Evolutionary conservation across 2,888 invertebrate species (phyloP).

Genomic region (Phaedon cochleariae): DNA sequence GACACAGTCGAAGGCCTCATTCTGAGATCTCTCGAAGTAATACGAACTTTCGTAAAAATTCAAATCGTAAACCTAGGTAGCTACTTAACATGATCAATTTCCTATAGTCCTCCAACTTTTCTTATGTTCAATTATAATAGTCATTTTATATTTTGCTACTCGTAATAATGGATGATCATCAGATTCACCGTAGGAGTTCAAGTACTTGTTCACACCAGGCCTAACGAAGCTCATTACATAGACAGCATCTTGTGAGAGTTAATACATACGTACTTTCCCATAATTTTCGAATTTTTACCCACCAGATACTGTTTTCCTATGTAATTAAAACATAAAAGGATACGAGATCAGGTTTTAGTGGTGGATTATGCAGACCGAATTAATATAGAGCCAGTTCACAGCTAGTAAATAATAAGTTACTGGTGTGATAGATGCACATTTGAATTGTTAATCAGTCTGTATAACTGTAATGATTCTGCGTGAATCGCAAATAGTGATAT

Average conservation of each 20-base stretch:
- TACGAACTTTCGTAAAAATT: too few relatives aligned
- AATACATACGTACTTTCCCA: conserved; percentile 23
- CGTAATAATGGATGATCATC: background rate
- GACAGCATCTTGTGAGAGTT: conserved; percentile 19
- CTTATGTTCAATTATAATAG: too few relatives aligned
- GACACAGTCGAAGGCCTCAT: too few relatives aligned
- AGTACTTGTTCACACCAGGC: background rate
- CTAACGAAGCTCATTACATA: conserved; percentile 2
- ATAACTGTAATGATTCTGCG: conserved; percentile 21
- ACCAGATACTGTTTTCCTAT: conserved; percentile 18
- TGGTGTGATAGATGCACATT: conserved; percentile 19
- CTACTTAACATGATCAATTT: too few relatives aligned
- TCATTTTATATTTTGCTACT: background rate
- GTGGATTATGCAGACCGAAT: conserved; percentile 21
- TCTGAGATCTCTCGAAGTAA: too few relatives aligned
- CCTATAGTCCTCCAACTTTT: too few relatives aligned
- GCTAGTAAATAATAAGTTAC: conserved; percentile 19
- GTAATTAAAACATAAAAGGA: conserved; percentile 26
- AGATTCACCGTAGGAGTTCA: background rate
- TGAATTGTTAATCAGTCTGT: conserved; percentile 27
- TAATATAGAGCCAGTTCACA: conserved; percentile 19
- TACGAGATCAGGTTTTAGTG: conserved; percentile 23
- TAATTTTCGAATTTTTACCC: conserved; percentile 23
- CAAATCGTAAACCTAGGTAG: too few relatives aligned
- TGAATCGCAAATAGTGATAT: conserved; percentile 16